These are phyloP conservation scores for Drosophila falleni DNA, from an alignment of 2,888 invertebrate genomes.

Conservation along the genomic window DNA sequence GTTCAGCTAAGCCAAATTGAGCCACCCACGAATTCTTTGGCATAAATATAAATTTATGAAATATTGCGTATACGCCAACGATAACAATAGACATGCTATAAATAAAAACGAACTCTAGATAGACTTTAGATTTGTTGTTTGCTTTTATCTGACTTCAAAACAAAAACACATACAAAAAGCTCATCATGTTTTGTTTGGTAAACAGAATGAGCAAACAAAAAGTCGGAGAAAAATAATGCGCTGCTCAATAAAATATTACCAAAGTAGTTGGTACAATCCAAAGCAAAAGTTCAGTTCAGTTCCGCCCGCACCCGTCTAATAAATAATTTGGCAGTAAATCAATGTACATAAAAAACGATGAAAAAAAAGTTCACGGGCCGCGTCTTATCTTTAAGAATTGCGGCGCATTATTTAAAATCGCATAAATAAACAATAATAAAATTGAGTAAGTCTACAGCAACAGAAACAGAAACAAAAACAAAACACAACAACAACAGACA, in stretches of 20 bases:
- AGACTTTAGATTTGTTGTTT: constrained; percentile 56
- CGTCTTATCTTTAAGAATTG: constrained; percentile 74
- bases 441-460: constrained; percentile 71
- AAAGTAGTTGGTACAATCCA: constrained; percentile 43
- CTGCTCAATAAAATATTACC: constrained; percentile 44
- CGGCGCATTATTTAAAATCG: constrained; percentile 78
- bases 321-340: constrained; percentile 77
- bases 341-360: constrained; percentile 35
- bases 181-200: constrained; percentile 45
- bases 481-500: constrained; percentile 41
- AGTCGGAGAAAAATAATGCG: constrained; percentile 21
- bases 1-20: constrained; percentile 22
- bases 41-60: constrained; percentile 54
- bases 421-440: constrained; percentile 82
- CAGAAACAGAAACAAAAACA: constrained; percentile 26
- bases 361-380: constrained; percentile 53
- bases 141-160: constrained; percentile 67
- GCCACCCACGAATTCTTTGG: constrained; percentile 48
- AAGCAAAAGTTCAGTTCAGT: constrained; percentile 19
- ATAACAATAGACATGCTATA: constrained; percentile 42
- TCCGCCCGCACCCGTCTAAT: constrained; percentile 48
- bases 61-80: constrained; percentile 78
- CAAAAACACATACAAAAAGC: constrained; percentile 43
- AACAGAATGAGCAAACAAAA: constrained; percentile 54
- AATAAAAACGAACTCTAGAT: constrained; percentile 62